Conservation (phyloP, 2,797 vertebrate genomes). For the Oreortyx pictus region DNA sequence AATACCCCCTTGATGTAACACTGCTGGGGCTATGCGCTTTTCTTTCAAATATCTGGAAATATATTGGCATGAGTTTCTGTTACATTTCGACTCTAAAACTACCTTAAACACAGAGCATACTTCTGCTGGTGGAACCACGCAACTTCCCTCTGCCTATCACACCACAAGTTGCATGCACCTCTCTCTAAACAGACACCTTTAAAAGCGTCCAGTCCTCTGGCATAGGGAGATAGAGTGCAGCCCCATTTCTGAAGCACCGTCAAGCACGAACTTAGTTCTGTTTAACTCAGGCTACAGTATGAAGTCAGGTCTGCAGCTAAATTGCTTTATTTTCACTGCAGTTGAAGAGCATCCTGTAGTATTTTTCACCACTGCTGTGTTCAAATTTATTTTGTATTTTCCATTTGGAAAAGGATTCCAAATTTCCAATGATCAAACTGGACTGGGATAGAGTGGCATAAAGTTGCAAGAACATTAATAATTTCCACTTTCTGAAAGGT, state of each 20-base stretch:
- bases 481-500: neutral
- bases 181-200: neutral
- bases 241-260: neutral
- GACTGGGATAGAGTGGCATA: neutral
- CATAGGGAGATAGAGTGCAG: neutral
- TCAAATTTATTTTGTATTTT: neutral
- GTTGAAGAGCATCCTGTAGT: neutral
- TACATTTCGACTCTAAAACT: neutral
- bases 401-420: neutral
- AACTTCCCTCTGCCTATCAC: neutral
- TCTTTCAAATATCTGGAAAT: neutral
- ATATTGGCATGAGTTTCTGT: neutral
- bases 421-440: neutral
- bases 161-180: neutral
- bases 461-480: neutral
- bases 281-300: neutral
- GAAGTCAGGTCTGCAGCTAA: neutral
- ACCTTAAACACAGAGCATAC: neutral
- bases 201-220: neutral
- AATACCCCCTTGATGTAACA: neutral
- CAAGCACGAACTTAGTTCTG: neutral
- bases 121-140: neutral
- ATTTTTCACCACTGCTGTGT: fast-evolving
- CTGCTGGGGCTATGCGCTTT: neutral
- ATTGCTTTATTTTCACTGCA: neutral